phyloP scores from a whole-genome alignment of 2,113 vertebrate genomes.

The Myanophis thanlyinensis region DNA sequence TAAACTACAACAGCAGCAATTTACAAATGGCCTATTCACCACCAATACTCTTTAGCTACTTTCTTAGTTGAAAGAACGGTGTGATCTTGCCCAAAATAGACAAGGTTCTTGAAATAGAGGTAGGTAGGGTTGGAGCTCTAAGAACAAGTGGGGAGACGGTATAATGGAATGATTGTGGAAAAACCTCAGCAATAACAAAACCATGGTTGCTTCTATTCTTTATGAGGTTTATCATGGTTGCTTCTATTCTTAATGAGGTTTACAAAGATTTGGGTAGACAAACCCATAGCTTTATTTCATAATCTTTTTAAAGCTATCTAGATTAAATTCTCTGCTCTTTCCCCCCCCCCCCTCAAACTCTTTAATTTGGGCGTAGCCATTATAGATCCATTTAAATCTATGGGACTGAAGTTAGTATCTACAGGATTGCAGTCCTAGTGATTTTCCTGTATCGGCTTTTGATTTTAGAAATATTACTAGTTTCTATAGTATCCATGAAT shows the following conservation, averaged over 20 bases:
- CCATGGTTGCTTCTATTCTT: fast-evolving
- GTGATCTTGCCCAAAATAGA: not conserved
- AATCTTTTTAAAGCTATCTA: not conserved
- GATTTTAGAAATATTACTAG: not conserved
- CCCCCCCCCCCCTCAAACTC: fast-evolving
- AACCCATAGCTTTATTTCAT: not conserved
- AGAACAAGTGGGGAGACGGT: not conserved
- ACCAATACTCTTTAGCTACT: not conserved
- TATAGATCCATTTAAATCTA: not conserved
- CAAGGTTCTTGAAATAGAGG: not conserved
- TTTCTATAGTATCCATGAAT: not conserved
- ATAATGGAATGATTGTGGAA: not conserved
- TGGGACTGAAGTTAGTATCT: not conserved
- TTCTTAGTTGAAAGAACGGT: not conserved
- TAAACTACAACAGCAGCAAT: not conserved
- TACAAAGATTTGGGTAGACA: not conserved
- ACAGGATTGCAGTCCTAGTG: not conserved
- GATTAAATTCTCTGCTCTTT: not conserved
- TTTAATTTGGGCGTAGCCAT: not conserved
- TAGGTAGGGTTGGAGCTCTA: not conserved
- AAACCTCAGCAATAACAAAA: slow-evolving; percentile 31
- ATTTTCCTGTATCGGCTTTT: not conserved
- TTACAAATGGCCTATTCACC: not conserved
- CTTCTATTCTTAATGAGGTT: fast-evolving
- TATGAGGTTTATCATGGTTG: not conserved